A percentile compares a stretch with the other conserved stretches of the same genome.
These are phyloP conservation scores for Pandemis corylana DNA, from an alignment of 2,888 invertebrate species.

Conservation along the genomic window DNA sequence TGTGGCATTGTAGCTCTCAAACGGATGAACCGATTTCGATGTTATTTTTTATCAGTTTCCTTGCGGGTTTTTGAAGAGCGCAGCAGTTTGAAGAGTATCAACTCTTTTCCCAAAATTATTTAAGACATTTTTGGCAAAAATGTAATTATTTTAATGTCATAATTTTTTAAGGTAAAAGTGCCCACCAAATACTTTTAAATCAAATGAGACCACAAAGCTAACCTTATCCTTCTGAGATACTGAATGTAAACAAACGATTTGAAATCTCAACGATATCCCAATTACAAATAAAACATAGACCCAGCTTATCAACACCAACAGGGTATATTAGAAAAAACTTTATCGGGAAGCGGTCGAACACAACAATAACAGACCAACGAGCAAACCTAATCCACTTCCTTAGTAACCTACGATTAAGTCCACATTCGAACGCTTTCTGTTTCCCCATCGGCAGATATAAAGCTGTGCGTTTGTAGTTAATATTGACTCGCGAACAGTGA, in stretches of 20 bases:
- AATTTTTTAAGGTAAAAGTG: no score
- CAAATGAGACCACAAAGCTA: no score
- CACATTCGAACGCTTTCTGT: constrained; percentile 33
- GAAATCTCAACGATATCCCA: constrained; percentile 21
- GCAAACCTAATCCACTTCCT: constrained; percentile 38
- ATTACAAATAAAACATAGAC: constrained; percentile 37
- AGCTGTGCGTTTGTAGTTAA: constrained; percentile 72
- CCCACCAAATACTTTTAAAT: no score
- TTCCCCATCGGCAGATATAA: constrained; percentile 49
- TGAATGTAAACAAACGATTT: neutral
- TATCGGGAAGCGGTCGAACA: constrained; percentile 64
- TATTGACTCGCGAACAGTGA: constrained; percentile 81
- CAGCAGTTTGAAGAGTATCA: no score
- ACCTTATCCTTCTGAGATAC: neutral
- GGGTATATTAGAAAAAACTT: constrained; percentile 78
- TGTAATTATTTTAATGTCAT: no score
- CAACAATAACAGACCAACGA: constrained; percentile 8
- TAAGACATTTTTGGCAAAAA: no score
- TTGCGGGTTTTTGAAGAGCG: no score
- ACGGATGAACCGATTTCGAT: no score
- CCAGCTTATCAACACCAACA: constrained; percentile 43
- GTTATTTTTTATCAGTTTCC: no score
- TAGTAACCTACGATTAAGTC: constrained; percentile 34
- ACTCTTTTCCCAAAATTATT: no score
- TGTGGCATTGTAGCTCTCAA: no score